These are phyloP conservation scores for Macrostomum cliftonense DNA, from an alignment of 2,888 invertebrate genomes.

Conservation along the genomic window DNA sequence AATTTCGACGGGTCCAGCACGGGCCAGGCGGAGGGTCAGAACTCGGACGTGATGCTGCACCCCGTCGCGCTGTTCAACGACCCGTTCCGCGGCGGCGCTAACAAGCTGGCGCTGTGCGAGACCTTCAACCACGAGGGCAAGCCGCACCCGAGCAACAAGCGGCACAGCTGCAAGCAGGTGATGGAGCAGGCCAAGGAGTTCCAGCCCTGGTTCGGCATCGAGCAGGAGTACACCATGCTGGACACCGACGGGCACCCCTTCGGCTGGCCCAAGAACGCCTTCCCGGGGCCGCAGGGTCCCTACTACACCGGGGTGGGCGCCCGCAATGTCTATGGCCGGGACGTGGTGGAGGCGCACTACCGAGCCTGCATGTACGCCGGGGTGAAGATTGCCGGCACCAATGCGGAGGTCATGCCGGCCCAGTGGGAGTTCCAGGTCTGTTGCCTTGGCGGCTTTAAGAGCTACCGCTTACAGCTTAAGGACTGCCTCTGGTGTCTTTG, in stretches of 20 bases:
- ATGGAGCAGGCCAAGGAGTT: neutral
- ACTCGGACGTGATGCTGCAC: constrained; percentile 60
- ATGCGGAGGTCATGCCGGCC: constrained; percentile 95
- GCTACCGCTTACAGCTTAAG: too few relatives aligned
- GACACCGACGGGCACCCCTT: constrained; percentile 36
- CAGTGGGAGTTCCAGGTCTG: constrained; percentile 39
- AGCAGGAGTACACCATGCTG: constrained; percentile 43
- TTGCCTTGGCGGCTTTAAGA: constrained; percentile 48
- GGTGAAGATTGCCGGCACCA: constrained; percentile 72
- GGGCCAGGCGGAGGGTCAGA: constrained; percentile 38
- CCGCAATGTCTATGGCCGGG: constrained; percentile 72
- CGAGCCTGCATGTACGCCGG: constrained; percentile 80
- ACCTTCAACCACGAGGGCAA: constrained; percentile 63
- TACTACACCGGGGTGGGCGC: constrained; percentile 97
- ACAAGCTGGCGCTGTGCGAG: constrained; percentile 72
- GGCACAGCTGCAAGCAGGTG: neutral
- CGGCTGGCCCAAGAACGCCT: constrained; percentile 35
- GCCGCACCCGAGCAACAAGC: constrained; percentile 37
- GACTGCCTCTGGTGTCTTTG: too few relatives aligned
- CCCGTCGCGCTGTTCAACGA: constrained; percentile 83
- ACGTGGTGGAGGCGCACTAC: constrained; percentile 89
- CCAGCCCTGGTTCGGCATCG: constrained; percentile 43
- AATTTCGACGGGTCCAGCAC: constrained; percentile 41
- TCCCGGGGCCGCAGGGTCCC: constrained; percentile 44
- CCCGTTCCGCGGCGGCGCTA: constrained; percentile 72